Percentiles rank a stretch among this genome's conserved stretches.
These are phyloP conservation scores for Amblyornis subalaris DNA, from an alignment of 2,113 vertebrate species.

Conservation along the genomic window DNA sequence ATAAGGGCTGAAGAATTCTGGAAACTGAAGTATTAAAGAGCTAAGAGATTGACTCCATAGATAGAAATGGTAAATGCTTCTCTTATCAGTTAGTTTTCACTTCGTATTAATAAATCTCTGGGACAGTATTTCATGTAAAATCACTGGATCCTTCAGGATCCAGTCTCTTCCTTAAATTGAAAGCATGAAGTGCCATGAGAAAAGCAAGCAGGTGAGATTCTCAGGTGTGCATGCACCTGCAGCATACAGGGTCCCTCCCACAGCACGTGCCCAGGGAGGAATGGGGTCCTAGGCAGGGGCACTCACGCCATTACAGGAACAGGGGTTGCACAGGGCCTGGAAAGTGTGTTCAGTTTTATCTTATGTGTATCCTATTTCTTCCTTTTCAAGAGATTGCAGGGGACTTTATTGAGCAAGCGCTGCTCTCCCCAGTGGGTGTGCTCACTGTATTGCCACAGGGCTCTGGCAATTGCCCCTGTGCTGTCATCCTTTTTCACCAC, in stretches of 20 bases:
- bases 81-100: not conserved
- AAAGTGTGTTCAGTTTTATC: not conserved
- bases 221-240: not conserved
- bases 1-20: not conserved
- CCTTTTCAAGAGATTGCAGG: not conserved
- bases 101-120: not conserved
- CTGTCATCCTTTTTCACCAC: not conserved
- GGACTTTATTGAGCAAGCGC: not conserved
- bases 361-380: not conserved
- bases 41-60: not conserved
- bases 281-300: fast-evolving
- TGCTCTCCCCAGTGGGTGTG: not conserved
- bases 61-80: not conserved
- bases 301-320: not conserved
- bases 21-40: not conserved
- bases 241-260: not conserved
- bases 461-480: not conserved
- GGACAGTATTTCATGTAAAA: not conserved
- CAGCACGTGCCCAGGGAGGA: not conserved
- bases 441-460: not conserved
- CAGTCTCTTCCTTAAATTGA: not conserved
- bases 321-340: not conserved
- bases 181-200: not conserved
- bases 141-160: not conserved
- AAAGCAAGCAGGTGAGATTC: not conserved